Conservation (phyloP, 2,797 vertebrate genomes). For the Hybognathus amarus region DNA sequence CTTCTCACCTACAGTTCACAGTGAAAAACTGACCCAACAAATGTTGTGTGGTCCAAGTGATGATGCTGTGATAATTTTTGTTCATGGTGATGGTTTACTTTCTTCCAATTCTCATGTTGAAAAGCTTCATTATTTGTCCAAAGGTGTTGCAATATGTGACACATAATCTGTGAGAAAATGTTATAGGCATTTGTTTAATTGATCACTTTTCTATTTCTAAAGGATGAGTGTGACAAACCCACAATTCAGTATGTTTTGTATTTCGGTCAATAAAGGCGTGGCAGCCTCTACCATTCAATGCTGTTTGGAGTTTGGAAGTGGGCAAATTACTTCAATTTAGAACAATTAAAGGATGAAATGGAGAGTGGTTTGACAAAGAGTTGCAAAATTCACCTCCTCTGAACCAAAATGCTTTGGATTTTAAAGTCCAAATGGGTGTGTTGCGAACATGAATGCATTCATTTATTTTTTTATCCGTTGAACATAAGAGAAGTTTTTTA, state of each 20-base stretch:
- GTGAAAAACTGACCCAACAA: not conserved
- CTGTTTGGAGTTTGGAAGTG: not conserved
- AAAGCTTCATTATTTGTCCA: slow-evolving; percentile 1
- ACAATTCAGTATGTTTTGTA: not conserved
- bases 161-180: not conserved
- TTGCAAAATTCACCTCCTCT: slow-evolving; percentile 9
- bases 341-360: slow-evolving; percentile 19
- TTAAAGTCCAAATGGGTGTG: not conserved
- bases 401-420: slow-evolving; percentile 18
- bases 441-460: not conserved
- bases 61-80: not conserved
- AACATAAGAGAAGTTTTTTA: not conserved
- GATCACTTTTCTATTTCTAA: not conserved
- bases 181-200: not conserved
- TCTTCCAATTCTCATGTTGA: not conserved
- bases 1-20: not conserved
- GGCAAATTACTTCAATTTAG: slow-evolving; percentile 5
- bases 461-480: not conserved
- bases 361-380: slow-evolving; percentile 24
- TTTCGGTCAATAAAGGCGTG: not conserved
- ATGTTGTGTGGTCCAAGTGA: not conserved
- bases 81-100: not conserved
- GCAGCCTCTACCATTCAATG: not conserved
- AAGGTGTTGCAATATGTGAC: not conserved
- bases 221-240: not conserved